phyloP scores from a whole-genome alignment of 2,113 vertebrate genomes.

The Grus americana region DNA sequence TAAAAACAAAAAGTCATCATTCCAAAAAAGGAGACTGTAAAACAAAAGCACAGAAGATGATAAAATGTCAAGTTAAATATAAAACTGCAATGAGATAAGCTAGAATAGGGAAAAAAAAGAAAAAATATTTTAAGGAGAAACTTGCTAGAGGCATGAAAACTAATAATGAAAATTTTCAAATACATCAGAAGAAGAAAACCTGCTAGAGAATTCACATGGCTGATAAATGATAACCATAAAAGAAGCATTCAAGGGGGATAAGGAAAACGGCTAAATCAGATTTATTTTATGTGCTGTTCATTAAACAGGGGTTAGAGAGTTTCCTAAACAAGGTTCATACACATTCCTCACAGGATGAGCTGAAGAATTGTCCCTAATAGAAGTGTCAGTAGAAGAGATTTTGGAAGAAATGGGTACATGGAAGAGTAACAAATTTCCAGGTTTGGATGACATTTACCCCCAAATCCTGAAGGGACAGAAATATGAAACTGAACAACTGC shows the following conservation, averaged over 20 bases:
- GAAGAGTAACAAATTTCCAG: neutral
- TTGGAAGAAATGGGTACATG: neutral
- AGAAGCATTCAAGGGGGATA: neutral
- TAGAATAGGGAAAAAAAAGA: neutral
- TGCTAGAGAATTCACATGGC: neutral
- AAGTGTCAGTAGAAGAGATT: neutral
- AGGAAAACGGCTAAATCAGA: neutral
- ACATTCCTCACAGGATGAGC: neutral
- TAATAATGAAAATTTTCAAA: neutral
- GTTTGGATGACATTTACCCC: neutral
- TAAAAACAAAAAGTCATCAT: neutral
- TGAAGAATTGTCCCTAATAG: neutral
- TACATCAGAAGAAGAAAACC: neutral
- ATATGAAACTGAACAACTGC: neutral
- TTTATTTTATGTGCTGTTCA: neutral
- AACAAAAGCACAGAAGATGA: neutral
- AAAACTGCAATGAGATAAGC: neutral
- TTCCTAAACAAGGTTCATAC: neutral
- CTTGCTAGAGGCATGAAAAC: neutral
- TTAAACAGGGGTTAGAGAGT: neutral
- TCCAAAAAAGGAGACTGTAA: neutral
- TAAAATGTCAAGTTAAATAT: neutral
- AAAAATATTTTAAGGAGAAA: neutral
- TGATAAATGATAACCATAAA: neutral
- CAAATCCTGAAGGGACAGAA: neutral